These are phyloP conservation scores for Masticophis lateralis DNA, from an alignment of 2,797 vertebrate species.

Conservation along the genomic window DNA sequence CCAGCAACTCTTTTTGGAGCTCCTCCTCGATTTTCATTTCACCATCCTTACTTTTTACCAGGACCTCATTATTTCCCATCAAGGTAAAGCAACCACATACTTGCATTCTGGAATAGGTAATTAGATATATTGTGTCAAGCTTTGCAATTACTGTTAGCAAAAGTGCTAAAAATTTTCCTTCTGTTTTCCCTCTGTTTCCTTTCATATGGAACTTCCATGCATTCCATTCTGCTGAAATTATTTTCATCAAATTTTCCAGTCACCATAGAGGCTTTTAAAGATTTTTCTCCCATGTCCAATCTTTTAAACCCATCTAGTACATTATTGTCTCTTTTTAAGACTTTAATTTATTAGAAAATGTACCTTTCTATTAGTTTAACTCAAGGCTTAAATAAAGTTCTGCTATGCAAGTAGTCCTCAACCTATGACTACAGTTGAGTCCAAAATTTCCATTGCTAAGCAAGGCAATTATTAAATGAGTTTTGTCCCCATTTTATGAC, in stretches of 20 bases:
- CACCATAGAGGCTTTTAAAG: background rate
- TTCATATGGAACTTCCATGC: background rate
- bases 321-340: background rate
- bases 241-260: background rate
- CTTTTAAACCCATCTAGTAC: background rate
- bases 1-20: conserved; percentile 61
- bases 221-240: background rate
- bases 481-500: background rate
- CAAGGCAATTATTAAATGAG: background rate
- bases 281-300: background rate
- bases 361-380: background rate
- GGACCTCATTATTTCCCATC: conserved; percentile 69
- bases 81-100: conserved; percentile 69
- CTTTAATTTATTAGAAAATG: background rate
- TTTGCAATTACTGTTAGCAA: background rate
- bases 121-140: background rate
- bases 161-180: background rate
- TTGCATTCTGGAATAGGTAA: conserved; percentile 24
- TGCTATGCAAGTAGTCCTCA: background rate
- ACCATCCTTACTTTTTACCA: conserved; percentile 65
- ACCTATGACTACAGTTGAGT: background rate
- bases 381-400: background rate
- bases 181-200: background rate
- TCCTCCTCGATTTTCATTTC: conserved; percentile 61
- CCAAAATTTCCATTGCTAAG: background rate